Conservation (phyloP, 2,113 vertebrate genomes). For the Cheirogaleus medius region DNA sequence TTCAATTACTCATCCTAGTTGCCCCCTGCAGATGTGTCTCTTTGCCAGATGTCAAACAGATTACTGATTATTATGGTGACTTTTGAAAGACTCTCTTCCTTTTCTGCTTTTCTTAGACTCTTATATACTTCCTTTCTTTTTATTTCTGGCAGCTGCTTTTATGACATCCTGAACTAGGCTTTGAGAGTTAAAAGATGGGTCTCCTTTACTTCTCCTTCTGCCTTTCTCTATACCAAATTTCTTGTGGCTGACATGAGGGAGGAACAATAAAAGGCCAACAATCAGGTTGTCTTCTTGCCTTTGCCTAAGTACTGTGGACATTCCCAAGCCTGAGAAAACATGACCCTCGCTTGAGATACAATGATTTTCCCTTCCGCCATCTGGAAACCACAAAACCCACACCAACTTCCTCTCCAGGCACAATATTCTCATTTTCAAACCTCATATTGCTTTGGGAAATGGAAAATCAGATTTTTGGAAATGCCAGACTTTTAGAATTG, state of each 20-base stretch:
- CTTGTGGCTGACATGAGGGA: background rate
- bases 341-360: background rate
- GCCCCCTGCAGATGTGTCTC: conserved; percentile 38
- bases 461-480: conserved; percentile 40
- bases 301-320: background rate
- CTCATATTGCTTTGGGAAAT: conserved; percentile 53
- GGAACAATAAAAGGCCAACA: background rate
- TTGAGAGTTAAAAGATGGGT: background rate
- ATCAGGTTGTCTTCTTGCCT: background rate
- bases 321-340: conserved; percentile 28
- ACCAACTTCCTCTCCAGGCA: conserved; percentile 59
- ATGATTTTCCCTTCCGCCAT: conserved; percentile 49
- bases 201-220: background rate
- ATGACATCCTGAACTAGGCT: background rate
- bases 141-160: conserved; percentile 51
- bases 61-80: conserved; percentile 19
- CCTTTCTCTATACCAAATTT: background rate
- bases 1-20: conserved; percentile 61
- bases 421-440: conserved; percentile 59
- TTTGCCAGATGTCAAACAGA: conserved; percentile 64
- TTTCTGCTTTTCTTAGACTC: conserved; percentile 63
- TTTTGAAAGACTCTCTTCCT: conserved; percentile 64
- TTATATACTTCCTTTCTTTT: conserved; percentile 5
- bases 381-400: conserved; percentile 56
- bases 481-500: background rate